These are phyloP conservation scores for zebrafish (Danio rerio) DNA, from an alignment of 2,113 vertebrate species.

Conservation along the genomic window DNA sequence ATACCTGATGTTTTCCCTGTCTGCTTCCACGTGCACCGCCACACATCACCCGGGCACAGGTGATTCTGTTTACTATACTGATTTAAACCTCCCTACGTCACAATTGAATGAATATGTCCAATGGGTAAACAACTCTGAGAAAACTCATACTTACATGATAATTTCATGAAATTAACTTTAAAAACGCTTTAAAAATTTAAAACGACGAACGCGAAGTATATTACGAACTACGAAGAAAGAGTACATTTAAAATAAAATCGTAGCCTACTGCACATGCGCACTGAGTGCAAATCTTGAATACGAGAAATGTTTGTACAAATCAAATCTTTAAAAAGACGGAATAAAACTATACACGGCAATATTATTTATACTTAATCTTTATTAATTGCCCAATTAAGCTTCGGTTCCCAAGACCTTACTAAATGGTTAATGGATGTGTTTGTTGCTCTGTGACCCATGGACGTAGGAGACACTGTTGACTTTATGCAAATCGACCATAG, in stretches of 20 bases:
- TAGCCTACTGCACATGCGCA: background rate
- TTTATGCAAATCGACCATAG: background rate
- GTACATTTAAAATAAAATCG: background rate
- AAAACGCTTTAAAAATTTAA: no score
- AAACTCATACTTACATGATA: no score
- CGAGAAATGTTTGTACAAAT: no score
- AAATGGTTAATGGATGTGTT: slow-evolving; percentile 7
- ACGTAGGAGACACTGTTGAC: background rate
- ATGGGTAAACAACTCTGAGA: background rate
- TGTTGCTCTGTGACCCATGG: background rate
- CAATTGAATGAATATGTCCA: background rate
- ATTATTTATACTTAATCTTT: background rate
- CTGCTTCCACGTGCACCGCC: background rate
- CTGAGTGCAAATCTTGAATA: background rate
- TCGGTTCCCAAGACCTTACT: background rate
- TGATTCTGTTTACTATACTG: slow-evolving; percentile 20
- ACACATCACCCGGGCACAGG: slow-evolving; percentile 31
- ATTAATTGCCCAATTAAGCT: slow-evolving; percentile 4
- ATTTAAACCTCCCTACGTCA: slow-evolving; percentile 49
- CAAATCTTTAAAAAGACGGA: no score
- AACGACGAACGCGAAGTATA: no score
- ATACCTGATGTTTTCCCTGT: slow-evolving; percentile 22
- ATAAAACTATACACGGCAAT: background rate
- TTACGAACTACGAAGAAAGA: background rate
- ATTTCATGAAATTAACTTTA: no score